Evolutionary conservation across 64 coral and sea anemone species (phyloP).

Genomic region (Pachyseris speciosa): DNA sequence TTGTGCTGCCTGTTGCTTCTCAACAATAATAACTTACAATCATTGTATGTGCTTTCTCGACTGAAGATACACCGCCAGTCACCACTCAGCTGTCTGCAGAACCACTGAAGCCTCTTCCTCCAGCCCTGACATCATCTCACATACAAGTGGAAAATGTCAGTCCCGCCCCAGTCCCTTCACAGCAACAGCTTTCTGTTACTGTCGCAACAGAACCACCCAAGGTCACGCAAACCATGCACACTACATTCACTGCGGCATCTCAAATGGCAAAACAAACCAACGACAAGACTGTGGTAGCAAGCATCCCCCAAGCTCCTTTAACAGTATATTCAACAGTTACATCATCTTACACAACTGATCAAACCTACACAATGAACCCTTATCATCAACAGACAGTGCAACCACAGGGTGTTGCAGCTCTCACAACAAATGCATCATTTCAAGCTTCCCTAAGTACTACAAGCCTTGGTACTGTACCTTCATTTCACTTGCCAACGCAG

Average conservation of each 20-base stretch:
- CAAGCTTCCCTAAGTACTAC: background rate
- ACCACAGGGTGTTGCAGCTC: background rate
- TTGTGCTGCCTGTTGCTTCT: too few species aligned
- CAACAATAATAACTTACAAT: too few species aligned
- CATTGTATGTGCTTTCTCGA: background rate
- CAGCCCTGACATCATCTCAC: slow-evolving; percentile 59
- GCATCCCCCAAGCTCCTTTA: slow-evolving; percentile 34
- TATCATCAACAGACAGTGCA: slow-evolving; percentile 45
- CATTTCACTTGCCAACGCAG: slow-evolving; percentile 41
- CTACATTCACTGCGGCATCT: slow-evolving; percentile 45
- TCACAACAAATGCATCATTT: slow-evolving; percentile 47
- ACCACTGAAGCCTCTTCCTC: slow-evolving; percentile 48
- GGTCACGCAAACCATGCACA: slow-evolving; percentile 51
- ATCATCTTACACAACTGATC: background rate
- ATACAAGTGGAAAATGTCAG: slow-evolving; percentile 95
- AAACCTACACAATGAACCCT: background rate
- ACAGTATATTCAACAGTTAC: slow-evolving; percentile 2
- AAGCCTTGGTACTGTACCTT: slow-evolving; percentile 30
- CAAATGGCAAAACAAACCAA: slow-evolving; percentile 14
- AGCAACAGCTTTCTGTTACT: background rate
- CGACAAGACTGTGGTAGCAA: slow-evolving; percentile 34
- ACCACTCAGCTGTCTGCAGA: background rate
- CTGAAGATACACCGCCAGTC: background rate
- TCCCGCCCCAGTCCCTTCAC: slow-evolving; percentile 39
- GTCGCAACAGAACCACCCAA: slow-evolving; percentile 56